phyloP scores from a whole-genome alignment of 2,888 invertebrate species.

The Junonia oenone region DNA sequence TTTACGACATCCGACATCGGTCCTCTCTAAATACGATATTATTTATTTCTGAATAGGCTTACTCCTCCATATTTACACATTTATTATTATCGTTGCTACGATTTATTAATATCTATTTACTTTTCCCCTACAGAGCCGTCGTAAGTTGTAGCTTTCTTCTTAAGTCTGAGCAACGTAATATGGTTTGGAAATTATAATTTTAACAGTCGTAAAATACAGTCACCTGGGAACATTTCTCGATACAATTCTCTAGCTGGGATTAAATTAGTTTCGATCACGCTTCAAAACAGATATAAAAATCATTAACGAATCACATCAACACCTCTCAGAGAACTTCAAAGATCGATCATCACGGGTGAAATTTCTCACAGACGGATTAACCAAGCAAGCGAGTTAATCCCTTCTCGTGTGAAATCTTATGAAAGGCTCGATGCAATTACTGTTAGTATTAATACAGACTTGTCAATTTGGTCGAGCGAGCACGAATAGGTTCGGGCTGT shows the following conservation, averaged over 20 bases:
- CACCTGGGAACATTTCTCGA: slow-evolving; percentile 19
- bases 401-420: slow-evolving; percentile 63
- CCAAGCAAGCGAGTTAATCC: slow-evolving; percentile 65
- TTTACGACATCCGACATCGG: slow-evolving; percentile 59
- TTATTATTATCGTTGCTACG: slow-evolving; percentile 44
- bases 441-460: slow-evolving; percentile 49
- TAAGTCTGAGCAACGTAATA: slow-evolving; percentile 1
- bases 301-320: slow-evolving; percentile 33
- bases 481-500: slow-evolving; percentile 32
- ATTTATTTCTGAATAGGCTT: slow-evolving; percentile 51
- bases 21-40: slow-evolving; percentile 52
- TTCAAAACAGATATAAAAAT: slow-evolving; percentile 31
- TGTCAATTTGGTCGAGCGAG: slow-evolving; percentile 37
- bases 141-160: slow-evolving; percentile 24
- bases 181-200: slow-evolving; percentile 14
- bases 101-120: slow-evolving; percentile 47
- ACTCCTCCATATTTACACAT: slow-evolving; percentile 52
- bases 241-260: slow-evolving; percentile 24
- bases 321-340: slow-evolving; percentile 19
- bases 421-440: slow-evolving; percentile 55
- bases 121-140: slow-evolving; percentile 36
- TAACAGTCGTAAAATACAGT: slow-evolving; percentile 19
- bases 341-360: slow-evolving; percentile 30
- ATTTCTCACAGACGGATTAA: slow-evolving; percentile 67
- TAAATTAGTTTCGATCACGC: slow-evolving; percentile 23